Base-by-base conservation (phyloP, 1,140 invertebrate genomes). In the Drosophila pallidifrons region DNA sequence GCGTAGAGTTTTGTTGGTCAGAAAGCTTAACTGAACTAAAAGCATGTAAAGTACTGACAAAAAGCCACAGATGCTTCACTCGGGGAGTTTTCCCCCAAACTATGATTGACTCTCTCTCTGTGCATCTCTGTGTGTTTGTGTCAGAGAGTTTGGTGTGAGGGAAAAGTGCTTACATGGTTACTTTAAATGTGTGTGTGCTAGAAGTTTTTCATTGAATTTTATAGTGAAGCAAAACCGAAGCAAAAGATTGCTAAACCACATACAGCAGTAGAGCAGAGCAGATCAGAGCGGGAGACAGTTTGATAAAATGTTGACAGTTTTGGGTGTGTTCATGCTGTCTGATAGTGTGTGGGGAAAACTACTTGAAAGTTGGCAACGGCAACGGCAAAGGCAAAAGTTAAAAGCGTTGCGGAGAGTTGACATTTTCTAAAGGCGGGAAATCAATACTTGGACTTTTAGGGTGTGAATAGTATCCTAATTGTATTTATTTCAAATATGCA, bases 181-280 rank as follows among this genome's bases (percentile, higher is more conserved):
- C 57, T 73, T 61, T 57, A 76, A 66, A 66, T 66, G 60, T 64
- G 54, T 64, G 74, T 72, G 60, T 54, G 74, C 41, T 32, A 89
- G n/a, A 89, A 85, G 77, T 88, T 88, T 89, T 83, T 89, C 85
- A 88, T 88, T 88, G 81, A 88, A 88, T 88, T 88, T 89, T 76
- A 75, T 77, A 65, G 61, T 35, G 52, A 32, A 72, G 47, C 54
- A 38, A 69, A 63, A 32, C 54, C 13, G n/a, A 38, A 55, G 68
- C 68, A 60, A 63, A 81, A 81, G 80, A 67, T 79, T 73, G 35
- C 66, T 70, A 75, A 87, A 46, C 67, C 73, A 68, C 72, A 79
- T 47, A 68, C 47, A 25, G 20, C 20, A 20, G 20, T 20, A 20
- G 20, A 20, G 20, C 20, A 25, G 20, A 20, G 30, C 49, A 64